These are phyloP conservation scores for Diabrotica balteata DNA, from an alignment of 2,888 invertebrate species.

Conservation along the genomic window DNA sequence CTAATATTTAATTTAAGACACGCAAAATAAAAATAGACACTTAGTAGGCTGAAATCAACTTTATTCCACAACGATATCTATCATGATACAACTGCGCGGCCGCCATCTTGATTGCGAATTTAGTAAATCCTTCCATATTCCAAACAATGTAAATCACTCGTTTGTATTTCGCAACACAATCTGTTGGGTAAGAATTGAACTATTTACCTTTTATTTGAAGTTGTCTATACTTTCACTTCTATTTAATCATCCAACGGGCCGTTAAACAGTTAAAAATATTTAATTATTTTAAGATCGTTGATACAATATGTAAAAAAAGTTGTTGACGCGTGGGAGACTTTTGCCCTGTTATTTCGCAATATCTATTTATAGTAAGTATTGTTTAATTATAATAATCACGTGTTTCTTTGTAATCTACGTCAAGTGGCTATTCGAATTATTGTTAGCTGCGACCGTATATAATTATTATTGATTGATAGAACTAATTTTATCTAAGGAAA, in stretches of 20 bases:
- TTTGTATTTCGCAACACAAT: constrained; percentile 11
- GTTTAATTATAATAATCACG: not conserved
- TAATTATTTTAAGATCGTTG: no score
- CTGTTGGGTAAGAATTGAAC: constrained; percentile 15
- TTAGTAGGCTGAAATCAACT: constrained; percentile 2
- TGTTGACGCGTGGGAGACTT: no score
- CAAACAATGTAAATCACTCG: constrained; percentile 13
- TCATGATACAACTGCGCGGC: not conserved
- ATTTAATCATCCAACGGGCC: no score
- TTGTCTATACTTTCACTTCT: constrained; percentile 9
- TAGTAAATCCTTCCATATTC: not conserved
- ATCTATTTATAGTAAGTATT: no score
- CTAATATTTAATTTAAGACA: no score
- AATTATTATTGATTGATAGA: no score
- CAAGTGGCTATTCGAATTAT: constrained; percentile 2
- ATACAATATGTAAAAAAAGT: no score
- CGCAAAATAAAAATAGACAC: not conserved
- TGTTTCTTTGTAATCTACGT: constrained; percentile 4
- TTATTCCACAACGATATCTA: not conserved
- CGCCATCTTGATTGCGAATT: constrained; percentile 11
- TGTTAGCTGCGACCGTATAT: no score
- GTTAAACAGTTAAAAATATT: no score
- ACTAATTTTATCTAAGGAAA: no score
- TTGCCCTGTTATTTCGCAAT: no score
- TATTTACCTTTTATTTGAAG: constrained; percentile 5